These are phyloP conservation scores for Apamea epomidion DNA, from an alignment of 2,888 invertebrate genomes.

Conservation along the genomic window DNA sequence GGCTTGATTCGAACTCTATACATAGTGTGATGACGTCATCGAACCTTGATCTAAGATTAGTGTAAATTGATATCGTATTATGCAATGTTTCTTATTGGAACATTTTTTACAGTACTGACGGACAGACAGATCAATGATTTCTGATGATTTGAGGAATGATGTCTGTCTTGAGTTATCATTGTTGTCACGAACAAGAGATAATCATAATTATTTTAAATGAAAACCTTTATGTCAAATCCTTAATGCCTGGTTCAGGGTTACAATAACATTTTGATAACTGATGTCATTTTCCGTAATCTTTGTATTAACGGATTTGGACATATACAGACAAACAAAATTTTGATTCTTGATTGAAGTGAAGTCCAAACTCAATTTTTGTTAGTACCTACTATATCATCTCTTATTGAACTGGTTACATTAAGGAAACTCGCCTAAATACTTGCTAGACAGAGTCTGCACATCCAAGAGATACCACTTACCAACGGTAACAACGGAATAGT, in stretches of 20 bases:
- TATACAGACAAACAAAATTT: constrained; percentile 5
- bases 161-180: constrained; percentile 44
- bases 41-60: constrained; percentile 68
- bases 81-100: constrained; percentile 63
- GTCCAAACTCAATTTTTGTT: neutral
- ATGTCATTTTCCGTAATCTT: constrained; percentile 51
- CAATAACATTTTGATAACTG: constrained; percentile 54
- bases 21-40: constrained; percentile 64
- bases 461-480: constrained; percentile 35
- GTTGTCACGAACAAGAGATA: constrained; percentile 52
- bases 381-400: constrained; percentile 8
- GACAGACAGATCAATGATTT: constrained; percentile 58
- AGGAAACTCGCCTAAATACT: constrained; percentile 20
- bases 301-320: constrained; percentile 28
- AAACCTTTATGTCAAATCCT: constrained; percentile 48
- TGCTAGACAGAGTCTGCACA: constrained; percentile 48
- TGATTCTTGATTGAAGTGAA: neutral
- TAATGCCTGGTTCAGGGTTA: constrained; percentile 51
- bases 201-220: constrained; percentile 42
- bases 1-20: constrained; percentile 59
- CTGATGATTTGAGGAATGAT: constrained; percentile 51
- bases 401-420: constrained; percentile 44
- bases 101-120: constrained; percentile 53
- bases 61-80: constrained; percentile 67
- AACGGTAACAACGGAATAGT: constrained; percentile 59